These are phyloP conservation scores for Columba janthina DNA, from an alignment of 2,113 vertebrate species.

Conservation along the genomic window DNA sequence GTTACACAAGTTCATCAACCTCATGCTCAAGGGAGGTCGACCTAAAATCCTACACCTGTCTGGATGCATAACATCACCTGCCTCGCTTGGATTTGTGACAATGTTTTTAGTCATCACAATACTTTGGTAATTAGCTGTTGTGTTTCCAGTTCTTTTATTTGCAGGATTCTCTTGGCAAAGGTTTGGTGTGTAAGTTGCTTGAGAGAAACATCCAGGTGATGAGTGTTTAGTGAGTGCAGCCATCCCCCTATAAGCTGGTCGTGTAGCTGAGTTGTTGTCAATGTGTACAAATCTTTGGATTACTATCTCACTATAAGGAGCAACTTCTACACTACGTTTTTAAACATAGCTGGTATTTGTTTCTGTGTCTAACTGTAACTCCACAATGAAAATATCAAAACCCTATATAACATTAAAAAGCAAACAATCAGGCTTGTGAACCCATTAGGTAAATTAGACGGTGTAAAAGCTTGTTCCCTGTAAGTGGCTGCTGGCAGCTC, in stretches of 20 bases:
- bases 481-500: neutral
- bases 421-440: neutral
- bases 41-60: rapidly evolving
- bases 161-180: neutral
- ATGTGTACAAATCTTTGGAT: neutral
- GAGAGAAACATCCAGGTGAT: rapidly evolving
- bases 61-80: rapidly evolving
- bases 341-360: neutral
- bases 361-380: neutral
- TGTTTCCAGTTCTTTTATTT: neutral
- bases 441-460: neutral
- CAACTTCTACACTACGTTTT: neutral
- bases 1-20: neutral
- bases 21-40: neutral
- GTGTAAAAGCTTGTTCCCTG: neutral
- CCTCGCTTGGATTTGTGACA: neutral
- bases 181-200: neutral
- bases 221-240: neutral
- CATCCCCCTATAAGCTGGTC: neutral
- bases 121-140: neutral
- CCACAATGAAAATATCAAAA: neutral
- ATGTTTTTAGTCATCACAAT: rapidly evolving
- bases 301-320: neutral
- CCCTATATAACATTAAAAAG: no score
- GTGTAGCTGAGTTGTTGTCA: neutral